Base-by-base conservation (phyloP, 2,888 invertebrate species). In the Meghimatium bilineatum region DNA sequence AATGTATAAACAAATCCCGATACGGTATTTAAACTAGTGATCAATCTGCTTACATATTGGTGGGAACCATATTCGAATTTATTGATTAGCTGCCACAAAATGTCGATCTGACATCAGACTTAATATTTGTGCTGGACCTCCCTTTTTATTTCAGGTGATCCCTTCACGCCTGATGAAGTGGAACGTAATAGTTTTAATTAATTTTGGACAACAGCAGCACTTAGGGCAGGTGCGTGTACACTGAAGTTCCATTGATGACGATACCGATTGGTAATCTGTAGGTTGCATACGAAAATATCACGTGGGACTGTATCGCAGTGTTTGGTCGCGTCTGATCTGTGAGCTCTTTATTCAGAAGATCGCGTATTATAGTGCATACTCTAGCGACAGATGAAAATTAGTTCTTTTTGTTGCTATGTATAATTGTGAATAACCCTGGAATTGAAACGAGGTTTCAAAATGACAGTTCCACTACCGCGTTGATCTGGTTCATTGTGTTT, bases 81-180 rank as follows among this genome's bases (percentile, higher is more conserved):
- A 74, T 74, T 49, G 74, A 74, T 74, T 49, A 74, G 14, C n/a
- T 32, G 49, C 36, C 49, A 49, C 44, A 74, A 17, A 74, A 74
- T 49, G 74, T 74, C 74, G 49, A 17, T 49, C 49, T 26, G 29
- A 49, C 49, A 44, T 49, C 49, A 17, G 44, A 14, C n/a, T n/a
- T n/a, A n/a, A n/a, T n/a, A n/a, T n/a, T n/a, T n/a, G n/a, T n/a
- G n/a, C n/a, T n/a, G n/a, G 29, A 17, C 10, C 29, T 17, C 49
- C 12, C 23, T 38, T 49, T 74, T 74, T 29, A 49, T 74, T 49
- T 29, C 14, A n/a, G 1, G 1, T 5, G 74, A 8, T 74, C 49
- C 49, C 49, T 71, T 29, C 74, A 44, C 74, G 74, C 49, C 29
- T 14, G 29, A n/a, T 74, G 3, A 49, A 49, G n/a, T 52, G 29